Conservation (phyloP, 2,888 invertebrate genomes). For the Allolobophora icterica region DNA sequence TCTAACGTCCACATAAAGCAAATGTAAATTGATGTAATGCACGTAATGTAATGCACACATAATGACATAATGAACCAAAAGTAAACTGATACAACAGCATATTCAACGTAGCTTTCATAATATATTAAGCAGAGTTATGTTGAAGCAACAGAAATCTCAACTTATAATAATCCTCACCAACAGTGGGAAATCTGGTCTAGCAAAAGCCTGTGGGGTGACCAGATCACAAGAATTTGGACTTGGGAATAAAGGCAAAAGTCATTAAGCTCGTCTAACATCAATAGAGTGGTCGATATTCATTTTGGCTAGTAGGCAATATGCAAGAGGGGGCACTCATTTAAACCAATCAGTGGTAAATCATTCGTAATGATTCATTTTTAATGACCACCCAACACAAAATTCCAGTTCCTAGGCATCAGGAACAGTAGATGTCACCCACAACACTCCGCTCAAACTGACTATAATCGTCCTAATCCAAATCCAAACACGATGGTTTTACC, state of each 20-base stretch:
- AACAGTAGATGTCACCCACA: not conserved
- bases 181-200: not conserved
- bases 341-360: too few species aligned
- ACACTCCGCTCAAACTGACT: not conserved
- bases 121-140: not conserved
- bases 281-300: not conserved
- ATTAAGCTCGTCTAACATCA: not conserved
- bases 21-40: too few species aligned
- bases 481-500: not conserved
- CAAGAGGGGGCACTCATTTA: not conserved
- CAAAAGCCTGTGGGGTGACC: not conserved
- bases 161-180: not conserved
- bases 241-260: not conserved
- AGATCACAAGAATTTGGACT: not conserved
- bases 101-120: too few species aligned
- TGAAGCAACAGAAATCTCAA: not conserved
- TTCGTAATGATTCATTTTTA: too few species aligned
- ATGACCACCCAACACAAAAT: too few species aligned
- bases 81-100: too few species aligned
- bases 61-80: too few species aligned
- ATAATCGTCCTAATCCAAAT: not conserved
- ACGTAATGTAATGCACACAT: too few species aligned
- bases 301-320: not conserved
- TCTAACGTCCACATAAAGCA: too few species aligned
- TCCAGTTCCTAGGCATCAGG: too few species aligned